phyloP scores from a whole-genome alignment of 2,888 invertebrate genomes.

The Lepidonotus clava region DNA sequence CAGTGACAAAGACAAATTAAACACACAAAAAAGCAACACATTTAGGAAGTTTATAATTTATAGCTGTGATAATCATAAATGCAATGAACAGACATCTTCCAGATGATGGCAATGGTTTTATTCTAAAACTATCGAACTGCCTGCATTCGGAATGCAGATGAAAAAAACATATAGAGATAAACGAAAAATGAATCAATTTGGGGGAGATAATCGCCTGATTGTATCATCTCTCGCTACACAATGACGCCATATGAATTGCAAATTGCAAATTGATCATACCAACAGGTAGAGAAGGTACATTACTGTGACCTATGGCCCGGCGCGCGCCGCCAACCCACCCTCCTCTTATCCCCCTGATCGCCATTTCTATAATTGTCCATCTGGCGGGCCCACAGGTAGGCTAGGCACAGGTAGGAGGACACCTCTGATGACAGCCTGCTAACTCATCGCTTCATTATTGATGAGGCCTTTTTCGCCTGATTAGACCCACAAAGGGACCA shows the following conservation, averaged over 20 bases:
- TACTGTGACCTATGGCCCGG: too few species aligned
- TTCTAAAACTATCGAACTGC: too few species aligned
- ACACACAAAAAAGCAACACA: too few species aligned
- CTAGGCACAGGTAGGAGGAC: neutral
- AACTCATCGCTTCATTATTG: neutral
- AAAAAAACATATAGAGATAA: too few species aligned
- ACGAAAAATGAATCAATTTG: conserved; percentile 4
- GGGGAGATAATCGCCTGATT: neutral
- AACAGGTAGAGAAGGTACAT: too few species aligned
- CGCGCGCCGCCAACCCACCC: too few species aligned
- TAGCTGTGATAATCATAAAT: too few species aligned
- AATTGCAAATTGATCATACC: conserved; percentile 8
- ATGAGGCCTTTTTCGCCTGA: neutral
- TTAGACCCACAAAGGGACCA: neutral
- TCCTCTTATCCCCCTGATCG: neutral
- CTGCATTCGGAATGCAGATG: too few species aligned
- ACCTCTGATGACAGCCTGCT: neutral
- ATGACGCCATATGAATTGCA: neutral
- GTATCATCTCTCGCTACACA: neutral
- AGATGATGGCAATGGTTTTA: too few species aligned
- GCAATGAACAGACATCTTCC: too few species aligned
- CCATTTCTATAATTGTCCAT: neutral
- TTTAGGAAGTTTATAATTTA: too few species aligned
- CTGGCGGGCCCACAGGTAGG: neutral
- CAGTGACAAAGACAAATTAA: too few species aligned